Percentiles rank a stretch among this genome's conserved stretches.
Conservation (phyloP, 1,140 invertebrate genomes). For the Macrosteles quadrilineatus region DNA sequence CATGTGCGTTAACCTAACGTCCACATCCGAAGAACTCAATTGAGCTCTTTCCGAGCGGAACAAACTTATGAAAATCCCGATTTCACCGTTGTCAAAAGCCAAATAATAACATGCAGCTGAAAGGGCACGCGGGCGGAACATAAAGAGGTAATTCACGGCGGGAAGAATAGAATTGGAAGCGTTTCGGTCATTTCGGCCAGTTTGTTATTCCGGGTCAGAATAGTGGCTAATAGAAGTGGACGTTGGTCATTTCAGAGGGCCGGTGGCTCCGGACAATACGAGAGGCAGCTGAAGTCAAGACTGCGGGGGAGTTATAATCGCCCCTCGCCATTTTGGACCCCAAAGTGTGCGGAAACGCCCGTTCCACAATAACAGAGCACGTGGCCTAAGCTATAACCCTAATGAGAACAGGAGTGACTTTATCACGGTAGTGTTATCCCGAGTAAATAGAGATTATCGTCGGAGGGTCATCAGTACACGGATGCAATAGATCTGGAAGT, state of each 20-base stretch:
- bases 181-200: too few relatives aligned
- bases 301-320: not conserved
- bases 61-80: not conserved
- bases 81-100: not conserved
- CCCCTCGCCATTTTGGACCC: not conserved
- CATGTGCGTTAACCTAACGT: too few relatives aligned
- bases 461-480: too few relatives aligned
- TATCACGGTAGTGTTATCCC: too few relatives aligned
- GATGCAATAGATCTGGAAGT: too few relatives aligned
- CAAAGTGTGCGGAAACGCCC: not conserved
- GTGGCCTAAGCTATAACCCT: not conserved
- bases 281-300: conserved; percentile 6
- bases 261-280: conserved; percentile 1
- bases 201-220: conserved; percentile 10
- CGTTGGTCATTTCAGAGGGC: conserved; percentile 10
- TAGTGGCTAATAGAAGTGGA: conserved; percentile 12
- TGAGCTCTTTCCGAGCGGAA: not conserved
- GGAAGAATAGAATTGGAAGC: not conserved
- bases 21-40: too few relatives aligned
- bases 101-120: not conserved
- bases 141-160: conserved; percentile 1
- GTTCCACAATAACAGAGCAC: not conserved
- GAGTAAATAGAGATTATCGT: too few relatives aligned
- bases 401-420: too few relatives aligned
- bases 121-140: not conserved